Evolutionary conservation across 2,888 invertebrate species (phyloP).

Genomic region (Agrotis clavis): DNA sequence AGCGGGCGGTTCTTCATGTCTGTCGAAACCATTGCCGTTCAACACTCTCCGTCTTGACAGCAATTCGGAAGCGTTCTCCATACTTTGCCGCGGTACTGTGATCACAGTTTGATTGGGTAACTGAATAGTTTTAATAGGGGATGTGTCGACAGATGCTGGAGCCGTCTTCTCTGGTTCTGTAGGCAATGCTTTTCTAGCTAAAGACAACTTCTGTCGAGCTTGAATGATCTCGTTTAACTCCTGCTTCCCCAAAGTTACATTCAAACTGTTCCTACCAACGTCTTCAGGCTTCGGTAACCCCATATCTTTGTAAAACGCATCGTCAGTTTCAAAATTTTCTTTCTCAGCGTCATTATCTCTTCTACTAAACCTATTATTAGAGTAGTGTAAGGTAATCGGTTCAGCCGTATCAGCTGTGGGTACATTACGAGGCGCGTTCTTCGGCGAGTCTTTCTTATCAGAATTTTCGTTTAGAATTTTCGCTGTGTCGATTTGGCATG

Average conservation of each 20-base stretch:
- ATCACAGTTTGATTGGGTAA: conserved; percentile 85
- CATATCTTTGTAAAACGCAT: conserved; percentile 86
- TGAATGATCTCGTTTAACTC: conserved; percentile 88
- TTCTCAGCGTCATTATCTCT: conserved; percentile 83
- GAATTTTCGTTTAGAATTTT: conserved; percentile 85
- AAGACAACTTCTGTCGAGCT: conserved; percentile 85
- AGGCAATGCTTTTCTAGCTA: conserved; percentile 85
- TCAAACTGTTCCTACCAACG: conserved; percentile 79
- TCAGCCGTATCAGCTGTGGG: conserved; percentile 79
- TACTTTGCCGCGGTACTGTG: conserved; percentile 84
- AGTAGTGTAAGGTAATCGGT: conserved; percentile 85
- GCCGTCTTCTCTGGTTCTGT: conserved; percentile 77
- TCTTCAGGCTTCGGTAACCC: conserved; percentile 79
- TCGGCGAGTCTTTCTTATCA: conserved; percentile 80
- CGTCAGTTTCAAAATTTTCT: conserved; percentile 86
- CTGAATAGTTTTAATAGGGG: conserved; percentile 83
- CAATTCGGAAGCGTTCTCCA: conserved; percentile 86
- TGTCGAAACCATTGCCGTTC: conserved; percentile 76
- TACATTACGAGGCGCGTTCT: conserved; percentile 49
- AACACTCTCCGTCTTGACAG: conserved; percentile 82
- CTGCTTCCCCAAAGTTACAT: conserved; percentile 86
- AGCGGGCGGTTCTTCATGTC: conserved; percentile 75
- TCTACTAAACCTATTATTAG: conserved; percentile 83
- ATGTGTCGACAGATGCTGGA: conserved; percentile 76
- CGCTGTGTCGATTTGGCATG: conserved; percentile 83